phyloP scores from a whole-genome alignment of 2,113 vertebrate genomes.

The Rhinolophus sinicus region DNA sequence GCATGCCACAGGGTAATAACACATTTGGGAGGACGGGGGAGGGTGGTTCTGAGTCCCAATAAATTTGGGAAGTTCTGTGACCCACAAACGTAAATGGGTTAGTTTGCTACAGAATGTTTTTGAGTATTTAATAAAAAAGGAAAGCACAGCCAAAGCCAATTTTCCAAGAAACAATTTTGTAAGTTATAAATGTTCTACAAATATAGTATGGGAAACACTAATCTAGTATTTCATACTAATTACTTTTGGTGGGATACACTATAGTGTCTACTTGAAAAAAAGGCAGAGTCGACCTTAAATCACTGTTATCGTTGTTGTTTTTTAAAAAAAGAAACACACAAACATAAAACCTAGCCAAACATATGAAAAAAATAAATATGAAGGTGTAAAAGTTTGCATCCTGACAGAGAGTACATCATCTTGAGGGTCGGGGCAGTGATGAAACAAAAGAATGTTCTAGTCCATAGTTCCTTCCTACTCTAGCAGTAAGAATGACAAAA shows the following conservation, averaged over 20 bases:
- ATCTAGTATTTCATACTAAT: background rate
- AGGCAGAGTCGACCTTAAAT: background rate
- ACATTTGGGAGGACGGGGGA: background rate
- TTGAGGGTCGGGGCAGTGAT: background rate
- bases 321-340: background rate
- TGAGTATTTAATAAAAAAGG: background rate
- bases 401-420: background rate
- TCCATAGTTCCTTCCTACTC: background rate
- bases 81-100: background rate
- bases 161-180: conserved; percentile 23
- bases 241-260: background rate
- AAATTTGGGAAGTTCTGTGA: background rate
- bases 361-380: background rate
- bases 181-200: background rate
- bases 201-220: background rate
- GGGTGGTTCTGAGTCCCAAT: background rate
- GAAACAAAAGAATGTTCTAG: background rate
- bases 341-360: background rate
- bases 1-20: too few species aligned
- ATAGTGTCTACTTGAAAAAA: background rate
- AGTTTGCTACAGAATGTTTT: background rate
- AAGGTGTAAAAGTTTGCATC: background rate
- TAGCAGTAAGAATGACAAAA: background rate
- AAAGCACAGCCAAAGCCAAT: background rate
- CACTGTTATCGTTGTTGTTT: background rate